Conservation (phyloP, 2,888 invertebrate species). For the Aleiodes alternator region DNA sequence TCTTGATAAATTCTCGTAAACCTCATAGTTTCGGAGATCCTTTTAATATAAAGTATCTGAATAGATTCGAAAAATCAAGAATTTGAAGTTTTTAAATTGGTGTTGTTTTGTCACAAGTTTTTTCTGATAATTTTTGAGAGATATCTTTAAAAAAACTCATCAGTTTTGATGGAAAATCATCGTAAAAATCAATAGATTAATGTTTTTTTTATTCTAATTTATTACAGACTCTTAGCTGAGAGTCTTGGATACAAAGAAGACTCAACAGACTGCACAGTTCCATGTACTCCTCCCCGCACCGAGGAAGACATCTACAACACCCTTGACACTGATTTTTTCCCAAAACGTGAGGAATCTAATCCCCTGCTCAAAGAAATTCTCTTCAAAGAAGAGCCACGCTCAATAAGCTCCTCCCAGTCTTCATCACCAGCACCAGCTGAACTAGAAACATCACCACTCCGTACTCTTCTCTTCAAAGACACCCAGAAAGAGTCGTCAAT, state of each 20-base stretch:
- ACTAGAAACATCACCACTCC: constrained; percentile 57
- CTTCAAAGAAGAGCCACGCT: constrained; percentile 69
- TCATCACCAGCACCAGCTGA: constrained; percentile 43
- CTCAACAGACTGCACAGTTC: constrained; percentile 73
- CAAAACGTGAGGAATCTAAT: constrained; percentile 67
- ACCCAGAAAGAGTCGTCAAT: constrained; percentile 46
- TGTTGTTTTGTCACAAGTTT: too few species aligned
- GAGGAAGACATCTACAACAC: constrained; percentile 74
- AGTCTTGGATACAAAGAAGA: constrained; percentile 73
- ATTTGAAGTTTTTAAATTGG: too few species aligned
- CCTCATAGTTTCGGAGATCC: background rate
- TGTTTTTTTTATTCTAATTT: constrained; percentile 1
- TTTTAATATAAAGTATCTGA: too few species aligned
- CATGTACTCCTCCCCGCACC: constrained; percentile 72
- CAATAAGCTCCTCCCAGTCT: constrained; percentile 50
- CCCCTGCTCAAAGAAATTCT: constrained; percentile 71
- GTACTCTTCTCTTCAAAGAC: constrained; percentile 68
- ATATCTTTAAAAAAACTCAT: too few species aligned
- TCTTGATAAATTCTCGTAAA: too few species aligned
- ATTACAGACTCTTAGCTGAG: constrained; percentile 70
- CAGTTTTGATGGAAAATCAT: too few species aligned
- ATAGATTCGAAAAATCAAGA: too few species aligned
- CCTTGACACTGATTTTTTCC: constrained; percentile 72
- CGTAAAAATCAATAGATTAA: background rate
- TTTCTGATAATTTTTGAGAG: too few species aligned